These are phyloP conservation scores for Delichon dasypus DNA, from an alignment of 2,797 vertebrate species.

Conservation along the genomic window DNA sequence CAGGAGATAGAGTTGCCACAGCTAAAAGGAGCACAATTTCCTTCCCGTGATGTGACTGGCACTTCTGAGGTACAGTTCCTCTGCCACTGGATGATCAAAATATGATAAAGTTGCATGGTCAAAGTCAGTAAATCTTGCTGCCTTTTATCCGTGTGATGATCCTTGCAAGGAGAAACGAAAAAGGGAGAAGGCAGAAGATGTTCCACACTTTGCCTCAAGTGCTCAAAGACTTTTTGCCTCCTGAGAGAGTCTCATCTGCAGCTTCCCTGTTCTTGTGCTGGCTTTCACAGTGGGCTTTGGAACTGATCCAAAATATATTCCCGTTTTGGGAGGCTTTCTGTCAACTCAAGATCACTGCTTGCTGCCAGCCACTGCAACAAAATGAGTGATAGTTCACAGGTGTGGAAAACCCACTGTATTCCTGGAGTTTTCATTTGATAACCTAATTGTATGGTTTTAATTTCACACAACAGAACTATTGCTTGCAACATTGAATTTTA, in stretches of 20 bases:
- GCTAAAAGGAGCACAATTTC: neutral
- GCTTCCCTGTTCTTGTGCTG: neutral
- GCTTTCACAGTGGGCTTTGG: neutral
- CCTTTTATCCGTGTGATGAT: neutral
- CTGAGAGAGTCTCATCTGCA: neutral
- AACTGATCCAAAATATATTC: neutral
- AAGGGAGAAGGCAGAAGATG: neutral
- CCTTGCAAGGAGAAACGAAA: neutral
- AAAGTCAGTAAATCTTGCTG: neutral
- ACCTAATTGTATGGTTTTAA: neutral
- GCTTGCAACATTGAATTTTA: neutral
- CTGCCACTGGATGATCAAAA: neutral
- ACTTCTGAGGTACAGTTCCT: neutral
- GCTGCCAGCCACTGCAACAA: neutral
- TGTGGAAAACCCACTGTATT: neutral
- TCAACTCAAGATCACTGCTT: neutral
- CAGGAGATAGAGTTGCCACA: neutral
- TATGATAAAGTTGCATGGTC: neutral
- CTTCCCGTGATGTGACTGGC: neutral
- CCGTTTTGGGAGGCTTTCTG: neutral
- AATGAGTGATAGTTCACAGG: neutral
- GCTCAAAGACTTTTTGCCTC: neutral
- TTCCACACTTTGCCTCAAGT: neutral
- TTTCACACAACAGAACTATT: neutral
- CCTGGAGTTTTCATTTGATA: neutral